phyloP scores from a whole-genome alignment of 2,113 vertebrate species.

The Lutjanus erythropterus region DNA sequence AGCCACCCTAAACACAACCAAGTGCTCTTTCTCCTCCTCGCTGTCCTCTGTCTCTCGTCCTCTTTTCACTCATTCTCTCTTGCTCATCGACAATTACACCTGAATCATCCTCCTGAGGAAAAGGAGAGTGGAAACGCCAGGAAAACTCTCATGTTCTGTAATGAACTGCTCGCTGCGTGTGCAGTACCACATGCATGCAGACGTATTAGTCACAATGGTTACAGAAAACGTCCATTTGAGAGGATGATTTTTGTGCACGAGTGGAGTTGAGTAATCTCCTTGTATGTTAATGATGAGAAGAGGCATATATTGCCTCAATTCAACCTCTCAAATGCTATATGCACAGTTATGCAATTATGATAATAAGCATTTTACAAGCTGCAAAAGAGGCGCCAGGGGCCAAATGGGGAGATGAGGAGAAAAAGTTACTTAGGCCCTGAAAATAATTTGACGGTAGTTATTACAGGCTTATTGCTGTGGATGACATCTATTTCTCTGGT shows the following conservation, averaged over 20 bases:
- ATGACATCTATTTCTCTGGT: constrained; percentile 73
- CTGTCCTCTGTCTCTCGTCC: constrained; percentile 4
- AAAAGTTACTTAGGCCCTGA: constrained; percentile 65
- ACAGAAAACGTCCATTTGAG: constrained; percentile 35
- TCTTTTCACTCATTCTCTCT: constrained; percentile 12
- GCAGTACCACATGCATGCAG: constrained; percentile 10
- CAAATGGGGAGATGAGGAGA: constrained; percentile 59
- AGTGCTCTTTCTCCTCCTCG: constrained; percentile 25
- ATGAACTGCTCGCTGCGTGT: not conserved
- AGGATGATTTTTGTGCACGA: constrained; percentile 30
- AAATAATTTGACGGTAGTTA: constrained; percentile 77
- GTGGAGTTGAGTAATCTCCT: constrained; percentile 40
- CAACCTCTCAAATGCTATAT: constrained; percentile 46
- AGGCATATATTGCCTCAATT: constrained; percentile 51
- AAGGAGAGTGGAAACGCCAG: not conserved
- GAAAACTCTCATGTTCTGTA: not conserved
- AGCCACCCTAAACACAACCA: constrained; percentile 56
- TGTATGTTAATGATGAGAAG: constrained; percentile 51
- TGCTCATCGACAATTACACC: constrained; percentile 17
- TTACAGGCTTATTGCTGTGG: constrained; percentile 71
- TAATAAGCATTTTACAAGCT: constrained; percentile 68
- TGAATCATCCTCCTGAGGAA: constrained; percentile 27
- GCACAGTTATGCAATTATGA: constrained; percentile 67
- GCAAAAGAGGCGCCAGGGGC: constrained; percentile 56
- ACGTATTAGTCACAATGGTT: constrained; percentile 33